Evolutionary conservation across 2,113 vertebrate species (phyloP).

Genomic region (Dissostichus mawsoni): DNA sequence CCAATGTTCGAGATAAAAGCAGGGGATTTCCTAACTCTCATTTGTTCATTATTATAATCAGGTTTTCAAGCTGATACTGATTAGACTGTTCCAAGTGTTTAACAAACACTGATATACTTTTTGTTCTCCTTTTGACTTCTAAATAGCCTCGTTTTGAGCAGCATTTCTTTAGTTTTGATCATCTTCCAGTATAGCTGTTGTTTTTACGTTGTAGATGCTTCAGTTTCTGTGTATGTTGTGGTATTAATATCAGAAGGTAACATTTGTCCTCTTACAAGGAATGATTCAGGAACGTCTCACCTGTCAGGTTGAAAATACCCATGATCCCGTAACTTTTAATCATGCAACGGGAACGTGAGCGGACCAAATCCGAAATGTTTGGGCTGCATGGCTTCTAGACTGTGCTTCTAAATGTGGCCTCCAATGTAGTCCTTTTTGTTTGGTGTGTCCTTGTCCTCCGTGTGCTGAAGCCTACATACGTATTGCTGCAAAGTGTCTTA

Average conservation of each 20-base stretch:
- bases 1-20: too few relatives aligned
- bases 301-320: not conserved
- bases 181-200: too few relatives aligned
- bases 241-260: too few relatives aligned
- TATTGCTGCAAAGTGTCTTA: not conserved
- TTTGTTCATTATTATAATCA: not conserved
- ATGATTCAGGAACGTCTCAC: not conserved
- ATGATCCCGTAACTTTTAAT: not conserved
- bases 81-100: not conserved
- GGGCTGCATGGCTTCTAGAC: conserved; percentile 71
- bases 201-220: too few relatives aligned
- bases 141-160: too few relatives aligned
- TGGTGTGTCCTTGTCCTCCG: conserved; percentile 34
- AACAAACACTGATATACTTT: not conserved
- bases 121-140: too few relatives aligned
- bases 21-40: not conserved
- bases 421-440: conserved; percentile 23
- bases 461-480: conserved; percentile 24
- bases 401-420: conserved; percentile 55
- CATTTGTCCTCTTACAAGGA: too few relatives aligned
- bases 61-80: not conserved
- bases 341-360: not conserved
- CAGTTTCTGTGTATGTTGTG: too few relatives aligned
- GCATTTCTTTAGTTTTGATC: too few relatives aligned
- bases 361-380: not conserved